These are phyloP conservation scores for Cebus imitator DNA, from an alignment of 2,113 vertebrate species.

Conservation along the genomic window DNA sequence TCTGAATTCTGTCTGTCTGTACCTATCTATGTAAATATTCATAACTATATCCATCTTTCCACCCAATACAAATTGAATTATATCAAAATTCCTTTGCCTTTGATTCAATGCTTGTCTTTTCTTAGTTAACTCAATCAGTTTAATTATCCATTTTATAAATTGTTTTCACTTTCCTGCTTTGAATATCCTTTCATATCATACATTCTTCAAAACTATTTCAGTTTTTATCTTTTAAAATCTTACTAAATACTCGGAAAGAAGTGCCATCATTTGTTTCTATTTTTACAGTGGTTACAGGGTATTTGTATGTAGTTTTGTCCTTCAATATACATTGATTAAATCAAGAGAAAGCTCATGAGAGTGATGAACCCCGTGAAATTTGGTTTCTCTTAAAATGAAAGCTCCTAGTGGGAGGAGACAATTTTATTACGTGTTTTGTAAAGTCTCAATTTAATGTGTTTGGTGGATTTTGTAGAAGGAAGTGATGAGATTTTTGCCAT, in stretches of 20 bases:
- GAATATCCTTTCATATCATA: neutral
- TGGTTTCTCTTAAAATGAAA: neutral
- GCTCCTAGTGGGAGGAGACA: neutral
- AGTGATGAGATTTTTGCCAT: neutral
- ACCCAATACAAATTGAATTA: neutral
- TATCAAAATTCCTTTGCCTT: neutral
- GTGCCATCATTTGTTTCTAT: neutral
- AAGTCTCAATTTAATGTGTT: neutral
- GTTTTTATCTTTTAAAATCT: neutral
- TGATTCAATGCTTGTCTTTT: neutral
- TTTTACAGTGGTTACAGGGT: neutral
- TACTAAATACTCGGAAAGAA: neutral
- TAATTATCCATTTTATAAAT: neutral
- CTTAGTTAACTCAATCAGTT: neutral
- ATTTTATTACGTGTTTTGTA: neutral
- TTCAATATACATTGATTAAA: neutral
- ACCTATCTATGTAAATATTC: neutral
- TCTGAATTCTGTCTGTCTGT: neutral
- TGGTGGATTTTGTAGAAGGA: neutral
- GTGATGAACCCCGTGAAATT: neutral
- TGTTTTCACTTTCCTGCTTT: neutral
- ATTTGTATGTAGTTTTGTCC: neutral
- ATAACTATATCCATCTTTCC: neutral
- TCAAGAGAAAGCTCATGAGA: neutral
- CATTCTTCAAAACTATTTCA: neutral